Evolutionary conservation across 2,113 vertebrate genomes (phyloP).

Genomic region (Spilogale gracilis): DNA sequence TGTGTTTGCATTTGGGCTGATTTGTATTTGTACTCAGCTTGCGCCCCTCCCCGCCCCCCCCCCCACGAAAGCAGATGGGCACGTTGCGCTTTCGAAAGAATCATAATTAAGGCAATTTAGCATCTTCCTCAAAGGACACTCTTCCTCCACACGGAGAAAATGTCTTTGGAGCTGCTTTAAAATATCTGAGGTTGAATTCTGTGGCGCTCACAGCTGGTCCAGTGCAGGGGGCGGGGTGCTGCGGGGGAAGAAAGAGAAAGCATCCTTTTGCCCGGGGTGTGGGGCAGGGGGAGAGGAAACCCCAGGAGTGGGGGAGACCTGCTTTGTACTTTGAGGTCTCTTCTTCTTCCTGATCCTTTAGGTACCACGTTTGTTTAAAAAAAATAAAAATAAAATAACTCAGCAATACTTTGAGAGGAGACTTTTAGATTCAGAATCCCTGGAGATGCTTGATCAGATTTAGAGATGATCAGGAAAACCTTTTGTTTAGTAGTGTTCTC

Average conservation of each 20-base stretch:
- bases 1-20: slow-evolving; percentile 69
- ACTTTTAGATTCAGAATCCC: not conserved
- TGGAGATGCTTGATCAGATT: not conserved
- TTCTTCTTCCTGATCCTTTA: not conserved
- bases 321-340: not conserved
- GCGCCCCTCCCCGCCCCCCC: slow-evolving; percentile 51
- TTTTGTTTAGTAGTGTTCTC: not conserved
- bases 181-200: slow-evolving; percentile 44
- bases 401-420: not conserved
- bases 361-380: not conserved
- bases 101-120: slow-evolving; percentile 79
- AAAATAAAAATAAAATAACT: not conserved
- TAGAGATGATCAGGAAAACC: not conserved
- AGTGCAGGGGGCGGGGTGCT: not conserved
- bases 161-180: slow-evolving; percentile 41
- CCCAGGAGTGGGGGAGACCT: fast-evolving
- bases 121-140: slow-evolving; percentile 66
- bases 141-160: slow-evolving; percentile 61
- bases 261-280: not conserved
- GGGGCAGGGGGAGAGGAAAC: too few relatives aligned
- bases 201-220: slow-evolving; percentile 41
- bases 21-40: slow-evolving; percentile 48
- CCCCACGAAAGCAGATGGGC: slow-evolving; percentile 64
- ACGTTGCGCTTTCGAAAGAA: slow-evolving; percentile 58
- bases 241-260: not conserved